Evolutionary conservation across 2,888 invertebrate genomes (phyloP), one percentile per base, ranked within the genome.

Genomic region (Parnassius mnemosyne): DNA sequence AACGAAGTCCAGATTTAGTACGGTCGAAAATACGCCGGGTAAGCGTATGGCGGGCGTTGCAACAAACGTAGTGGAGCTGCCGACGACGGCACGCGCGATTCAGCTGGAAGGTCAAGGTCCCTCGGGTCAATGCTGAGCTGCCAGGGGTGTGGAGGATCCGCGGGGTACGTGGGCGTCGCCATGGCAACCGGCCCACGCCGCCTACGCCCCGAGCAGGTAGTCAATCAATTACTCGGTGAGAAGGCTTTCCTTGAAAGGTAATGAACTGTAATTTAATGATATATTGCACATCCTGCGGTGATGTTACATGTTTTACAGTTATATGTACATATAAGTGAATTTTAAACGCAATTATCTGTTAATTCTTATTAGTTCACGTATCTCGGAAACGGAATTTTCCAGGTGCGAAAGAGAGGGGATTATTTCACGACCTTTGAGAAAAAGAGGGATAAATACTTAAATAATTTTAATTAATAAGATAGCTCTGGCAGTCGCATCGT

Each of bases 61-160:
- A 59, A 60, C 53, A 60, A 64, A 65, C 57, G 58, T 62, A 59
- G 62, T 53, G 58, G 60, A 53, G 60, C 65, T 56, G 65, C 65
- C 68, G 73, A 70, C 80, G 65, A 64, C 68, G 72, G 72, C 80
- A 80, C 79, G 83, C 81, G 80, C 56, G 56, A 51, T 44, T 87
- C 89, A 85, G 86, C 87, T 88, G 85, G 67, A 78, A 77, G 81
- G 89, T 89, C 90, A 90, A 90, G 90, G 90, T 84, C 72, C 79
- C 67, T 85, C 83, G 86, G 89, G 88, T 89, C 89, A 87, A 83
- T 83, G 87, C 73, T 82, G 83, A 69, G 71, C 65, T 63, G 71
- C 63, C 60, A 65, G 70, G 70, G 49, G 57, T 49, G 57, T 46
- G 60, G 52, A 49, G 65, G 63, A 65, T 55, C 46, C 46, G 64